phyloP scores from a whole-genome alignment of 2,797 vertebrate species.

The Pelochelys cantorii region DNA sequence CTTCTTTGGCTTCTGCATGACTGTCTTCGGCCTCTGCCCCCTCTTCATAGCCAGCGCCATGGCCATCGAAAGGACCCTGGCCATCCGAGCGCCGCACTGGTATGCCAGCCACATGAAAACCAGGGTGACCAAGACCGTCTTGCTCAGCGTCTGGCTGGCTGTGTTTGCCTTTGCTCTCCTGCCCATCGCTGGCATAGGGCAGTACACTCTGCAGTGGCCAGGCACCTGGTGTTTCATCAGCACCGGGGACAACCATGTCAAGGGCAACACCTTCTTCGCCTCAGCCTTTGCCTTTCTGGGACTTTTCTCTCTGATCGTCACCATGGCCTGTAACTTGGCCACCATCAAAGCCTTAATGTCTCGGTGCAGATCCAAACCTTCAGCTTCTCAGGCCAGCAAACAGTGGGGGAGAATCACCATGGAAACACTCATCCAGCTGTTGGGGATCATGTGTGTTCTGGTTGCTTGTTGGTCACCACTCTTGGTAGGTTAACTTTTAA shows the following conservation, averaged over 20 bases:
- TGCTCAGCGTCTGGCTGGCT: constrained; percentile 86
- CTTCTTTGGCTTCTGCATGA: constrained; percentile 96
- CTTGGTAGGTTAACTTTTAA: constrained; percentile 86
- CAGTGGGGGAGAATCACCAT: constrained; percentile 93
- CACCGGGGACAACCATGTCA: constrained; percentile 34
- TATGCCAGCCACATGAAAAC: constrained; percentile 94
- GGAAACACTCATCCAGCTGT: constrained; percentile 94
- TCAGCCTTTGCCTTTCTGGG: constrained; percentile 90
- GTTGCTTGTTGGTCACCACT: constrained; percentile 95
- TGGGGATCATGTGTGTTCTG: constrained; percentile 97
- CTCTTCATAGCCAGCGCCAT: constrained; percentile 94
- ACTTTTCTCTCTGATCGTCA: constrained; percentile 88
- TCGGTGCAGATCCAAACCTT: constrained; percentile 87
- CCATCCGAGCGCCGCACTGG: constrained; percentile 94
- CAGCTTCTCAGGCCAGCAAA: constrained; percentile 82
- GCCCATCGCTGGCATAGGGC: constrained; percentile 89
- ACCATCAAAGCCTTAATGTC: constrained; percentile 91
- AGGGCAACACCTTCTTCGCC: constrained; percentile 81
- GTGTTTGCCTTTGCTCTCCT: constrained; percentile 89
- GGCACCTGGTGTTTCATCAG: constrained; percentile 98
- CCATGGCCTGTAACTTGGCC: constrained; percentile 91
- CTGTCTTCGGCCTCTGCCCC: constrained; percentile 92
- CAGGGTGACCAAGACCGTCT: constrained; percentile 83
- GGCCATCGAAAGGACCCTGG: constrained; percentile 92
- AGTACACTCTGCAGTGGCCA: constrained; percentile 93